Evolutionary conservation across 2,113 vertebrate species (phyloP).

Genomic region (Tupaia tana): DNA sequence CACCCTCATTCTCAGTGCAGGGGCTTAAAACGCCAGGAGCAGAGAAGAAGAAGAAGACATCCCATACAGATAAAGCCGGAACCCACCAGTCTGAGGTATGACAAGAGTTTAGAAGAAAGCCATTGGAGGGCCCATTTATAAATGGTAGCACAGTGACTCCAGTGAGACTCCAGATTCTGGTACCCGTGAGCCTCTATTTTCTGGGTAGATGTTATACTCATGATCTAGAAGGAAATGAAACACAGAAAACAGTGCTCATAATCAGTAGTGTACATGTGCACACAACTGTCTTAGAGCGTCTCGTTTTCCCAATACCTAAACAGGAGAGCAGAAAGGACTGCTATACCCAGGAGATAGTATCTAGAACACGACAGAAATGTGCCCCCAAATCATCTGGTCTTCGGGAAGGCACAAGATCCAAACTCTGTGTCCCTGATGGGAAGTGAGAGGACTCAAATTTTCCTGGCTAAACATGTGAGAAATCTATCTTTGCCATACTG

Average conservation of each 20-base stretch:
- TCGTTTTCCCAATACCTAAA: not conserved
- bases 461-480: conserved; percentile 32
- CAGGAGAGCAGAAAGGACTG: not conserved
- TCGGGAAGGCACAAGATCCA: not conserved
- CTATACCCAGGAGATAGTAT: not conserved
- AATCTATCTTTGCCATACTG: not conserved
- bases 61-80: not conserved
- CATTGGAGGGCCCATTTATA: not conserved
- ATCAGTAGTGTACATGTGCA: not conserved
- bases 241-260: not conserved
- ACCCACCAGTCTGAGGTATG: not conserved
- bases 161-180: not conserved
- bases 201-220: not conserved
- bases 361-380: not conserved
- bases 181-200: not conserved
- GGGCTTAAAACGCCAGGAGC: not conserved
- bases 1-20: not conserved
- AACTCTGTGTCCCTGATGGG: not conserved
- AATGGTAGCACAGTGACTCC: not conserved
- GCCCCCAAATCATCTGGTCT: not conserved
- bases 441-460: conserved; percentile 19
- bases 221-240: not conserved
- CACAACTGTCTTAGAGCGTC: not conserved
- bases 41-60: not conserved
- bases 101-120: not conserved